Base-by-base conservation (phyloP, 2,113 vertebrate genomes). In the Cygnus atratus region DNA sequence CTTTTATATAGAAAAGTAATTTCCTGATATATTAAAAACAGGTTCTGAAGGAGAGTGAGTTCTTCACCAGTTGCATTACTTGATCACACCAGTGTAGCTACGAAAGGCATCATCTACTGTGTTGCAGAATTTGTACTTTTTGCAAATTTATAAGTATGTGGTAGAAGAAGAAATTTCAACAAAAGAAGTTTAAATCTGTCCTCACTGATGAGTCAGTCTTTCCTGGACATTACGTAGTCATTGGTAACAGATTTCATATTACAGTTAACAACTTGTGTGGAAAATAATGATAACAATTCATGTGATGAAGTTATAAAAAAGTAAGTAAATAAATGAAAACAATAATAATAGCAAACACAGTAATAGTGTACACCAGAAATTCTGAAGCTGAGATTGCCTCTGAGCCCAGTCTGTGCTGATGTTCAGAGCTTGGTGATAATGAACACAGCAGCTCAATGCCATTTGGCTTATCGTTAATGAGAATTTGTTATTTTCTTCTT, bases 381-480 rank as follows among this genome's bases (percentile, higher is more conserved):
- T 29, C 35, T 6, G 2, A 52, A 68, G 33, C 33, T 70, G 58
- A 73, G 59, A 29, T 13, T 25, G 8, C 10, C 29, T 80, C 72
- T 54, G 72, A 57, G 22, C 13, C 11, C 44, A 50, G 12, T 20
- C 35, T 2, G 9, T 44, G 61, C 33, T 50, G 65, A 5, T 46
- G 17, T 19, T 71, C 67, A 67, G 41, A 72, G 6, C 18, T 19
- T 35, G 24, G 19, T 13, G 55, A n/a, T 8, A 46, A 11, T 18
- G 58, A 58, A 58, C 39, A 26, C 33, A 10, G 17, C 33, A 55
- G 9, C 20, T 48, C 39, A 43, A 80, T 9, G 6, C 24, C 21
- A 16, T 84, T 19, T 58, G 6, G 13, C 21, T 74, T 11, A n/a
- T 22, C 28, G 3, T 6, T n/a, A 0, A 0, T 24, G 35, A 43